Conservation (phyloP, 2,888 invertebrate genomes). For the Tetragonula carbonaria region DNA sequence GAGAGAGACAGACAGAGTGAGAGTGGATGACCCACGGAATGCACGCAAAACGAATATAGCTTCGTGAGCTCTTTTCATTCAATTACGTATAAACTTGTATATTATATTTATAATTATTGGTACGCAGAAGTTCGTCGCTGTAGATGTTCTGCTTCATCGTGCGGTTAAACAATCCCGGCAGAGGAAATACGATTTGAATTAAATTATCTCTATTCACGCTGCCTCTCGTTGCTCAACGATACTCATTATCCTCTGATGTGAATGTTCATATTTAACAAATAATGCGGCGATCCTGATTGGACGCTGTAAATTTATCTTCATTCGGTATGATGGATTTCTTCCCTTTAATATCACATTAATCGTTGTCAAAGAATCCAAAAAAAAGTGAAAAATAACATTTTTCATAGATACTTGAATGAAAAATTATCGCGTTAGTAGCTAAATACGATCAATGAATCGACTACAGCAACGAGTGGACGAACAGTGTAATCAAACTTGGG, state of each 20-base stretch:
- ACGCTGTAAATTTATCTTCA: conserved; percentile 4
- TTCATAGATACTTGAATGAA: conserved; percentile 8
- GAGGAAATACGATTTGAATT: conserved; percentile 25
- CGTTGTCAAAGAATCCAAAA: not conserved
- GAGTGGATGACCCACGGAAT: not conserved
- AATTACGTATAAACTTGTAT: conserved; percentile 39
- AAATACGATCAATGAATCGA: conserved; percentile 10
- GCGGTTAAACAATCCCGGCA: not conserved
- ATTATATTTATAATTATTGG: conserved; percentile 34
- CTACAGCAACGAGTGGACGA: conserved; percentile 21
- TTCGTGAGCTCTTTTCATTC: conserved; percentile 41
- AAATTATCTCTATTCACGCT: conserved; percentile 22
- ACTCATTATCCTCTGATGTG: not conserved
- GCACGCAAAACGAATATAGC: conserved; percentile 11
- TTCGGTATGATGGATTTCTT: not conserved
- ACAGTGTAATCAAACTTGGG: conserved; percentile 34
- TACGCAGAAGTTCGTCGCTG: conserved; percentile 15
- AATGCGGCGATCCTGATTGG: not conserved
- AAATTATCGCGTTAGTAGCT: conserved; percentile 18
- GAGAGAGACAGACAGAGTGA: conserved; percentile 25
- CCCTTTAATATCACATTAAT: not conserved
- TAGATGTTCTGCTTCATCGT: not conserved
- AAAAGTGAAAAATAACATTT: not conserved
- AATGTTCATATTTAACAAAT: not conserved
- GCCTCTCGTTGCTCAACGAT: conserved; percentile 15